Base-by-base conservation (phyloP, 2,888 invertebrate genomes). In the Tortrix viridana region DNA sequence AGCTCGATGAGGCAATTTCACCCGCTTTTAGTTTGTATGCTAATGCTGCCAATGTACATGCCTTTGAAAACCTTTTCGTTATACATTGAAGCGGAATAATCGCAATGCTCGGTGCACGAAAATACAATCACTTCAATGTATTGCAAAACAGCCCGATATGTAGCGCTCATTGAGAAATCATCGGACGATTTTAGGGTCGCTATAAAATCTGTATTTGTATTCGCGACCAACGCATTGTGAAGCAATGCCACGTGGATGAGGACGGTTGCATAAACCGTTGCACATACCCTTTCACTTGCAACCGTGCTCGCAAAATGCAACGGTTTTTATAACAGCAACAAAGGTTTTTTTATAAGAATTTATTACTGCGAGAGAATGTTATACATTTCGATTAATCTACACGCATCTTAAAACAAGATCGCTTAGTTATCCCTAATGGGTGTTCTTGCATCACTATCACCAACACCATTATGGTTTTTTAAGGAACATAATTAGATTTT, bases 221-320 rank as follows among this genome's bases (percentile, higher is more conserved):
- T 46, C 7, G 19, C 56, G 18, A 7, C 26, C 37, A 56, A 44
- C 38, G 58, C 63, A 58, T 52, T 52, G 63, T 65, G 61, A 65
- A 58, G 59, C 58, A 67, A 60, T 61, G 73, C 75, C 80, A 77
- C 80, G 80, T 77, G 81, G 75, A 71, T 63, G 74, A 70, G 73
- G 22, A 19, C 71, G 71, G 77, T 86, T 87, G 84, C 80, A 83
- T 86, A 85, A 88, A 79, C 78, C 72, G 74, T 70, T 75, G 75
- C 72, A 14, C 37, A 50, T 18, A 73, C 72, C 73, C 74, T 75
- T 73, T 88, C 86, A 81, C 86, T 80, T 75, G 68, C 78, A 76
- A 73, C 79, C 79, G 75, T 76, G 80, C 73, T 76, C 73, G 72
- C 71, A n/a, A 41, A 41, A 41, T n/a, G n/a, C 41, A 41, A 14